These are phyloP conservation scores for Caenorhabditis wallacei DNA, from an alignment of 2,888 invertebrate genomes.

Conservation along the genomic window DNA sequence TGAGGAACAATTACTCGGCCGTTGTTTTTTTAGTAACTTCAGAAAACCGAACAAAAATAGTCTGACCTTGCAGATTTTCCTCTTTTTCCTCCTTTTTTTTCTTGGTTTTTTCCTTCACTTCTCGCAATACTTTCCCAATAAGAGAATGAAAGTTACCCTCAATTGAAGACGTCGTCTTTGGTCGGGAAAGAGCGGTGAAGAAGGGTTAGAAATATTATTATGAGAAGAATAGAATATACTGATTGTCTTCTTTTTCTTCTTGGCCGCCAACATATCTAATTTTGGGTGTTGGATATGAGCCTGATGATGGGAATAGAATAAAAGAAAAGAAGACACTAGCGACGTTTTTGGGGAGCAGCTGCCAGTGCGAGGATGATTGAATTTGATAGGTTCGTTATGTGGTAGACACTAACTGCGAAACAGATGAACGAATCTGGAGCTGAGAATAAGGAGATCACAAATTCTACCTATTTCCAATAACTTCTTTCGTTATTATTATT, in stretches of 20 bases:
- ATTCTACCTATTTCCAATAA: neutral
- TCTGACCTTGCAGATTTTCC: slow-evolving; percentile 49
- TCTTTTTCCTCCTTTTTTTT: slow-evolving; percentile 13
- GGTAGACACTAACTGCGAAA: slow-evolving; percentile 7
- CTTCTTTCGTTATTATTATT: neutral
- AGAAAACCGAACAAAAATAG: slow-evolving; percentile 43
- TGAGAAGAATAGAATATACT: slow-evolving; percentile 21
- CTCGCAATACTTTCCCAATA: slow-evolving; percentile 20
- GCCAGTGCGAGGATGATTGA: slow-evolving; percentile 32
- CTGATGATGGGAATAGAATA: slow-evolving; percentile 22
- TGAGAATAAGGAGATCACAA: neutral
- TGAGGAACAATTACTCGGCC: slow-evolving; percentile 31
- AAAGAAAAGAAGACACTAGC: slow-evolving; percentile 25
- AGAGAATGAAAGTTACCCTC: slow-evolving; percentile 41
- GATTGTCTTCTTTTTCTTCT: slow-evolving; percentile 56
- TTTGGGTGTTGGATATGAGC: slow-evolving; percentile 10
- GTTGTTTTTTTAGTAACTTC: slow-evolving; percentile 16
- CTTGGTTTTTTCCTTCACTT: slow-evolving; percentile 16
- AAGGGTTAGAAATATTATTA: slow-evolving; percentile 51
- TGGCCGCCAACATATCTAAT: slow-evolving; percentile 36
- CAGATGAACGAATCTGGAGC: slow-evolving; percentile 27
- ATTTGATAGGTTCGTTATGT: too few species aligned
- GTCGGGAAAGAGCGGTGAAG: slow-evolving; percentile 26
- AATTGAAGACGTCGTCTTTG: slow-evolving; percentile 39
- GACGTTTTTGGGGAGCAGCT: slow-evolving; percentile 54